Base-by-base conservation (phyloP, 2,797 vertebrate genomes). In the Peromyscus melanophrys region DNA sequence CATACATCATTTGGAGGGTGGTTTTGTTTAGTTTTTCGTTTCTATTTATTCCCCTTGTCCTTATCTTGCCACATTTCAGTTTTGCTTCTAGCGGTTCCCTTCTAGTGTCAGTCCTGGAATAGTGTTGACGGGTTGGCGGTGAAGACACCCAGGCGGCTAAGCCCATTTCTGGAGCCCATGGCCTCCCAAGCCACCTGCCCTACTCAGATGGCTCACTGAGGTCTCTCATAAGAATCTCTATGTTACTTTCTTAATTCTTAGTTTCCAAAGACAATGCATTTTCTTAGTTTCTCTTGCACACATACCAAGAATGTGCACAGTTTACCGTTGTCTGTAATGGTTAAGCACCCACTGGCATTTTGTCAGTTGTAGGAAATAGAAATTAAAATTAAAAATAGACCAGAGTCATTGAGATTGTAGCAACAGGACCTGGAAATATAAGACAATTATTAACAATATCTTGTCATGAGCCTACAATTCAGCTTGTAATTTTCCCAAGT, bases 161-260 rank as follows among this genome's bases (percentile, higher is more conserved):
- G 10, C 23, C 40, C 31, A 25, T 37, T 14, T 61, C 21, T 57
- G 55, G 43, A 46, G 9, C 9, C 0, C 7, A 2, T n/a, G 29
- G 6, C 2, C 1, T 84, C 10, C 16, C 4, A 43, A 0, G 2
- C 0, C 16, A 6, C 40, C 52, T 77, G 0, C n/a, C 12, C 5
- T 6, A 55, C 17, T 90, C 29, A 69, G 29, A 13, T 21, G 31
- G 0, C 43, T 92, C 29, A 6, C 75, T 49, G 55, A 87, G 25
- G 25, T 43, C 76, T 91, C 63, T 57, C 43, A 14, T 61, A 81
- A 78, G 7, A 31, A 69, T 63, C 4, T 73, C 34, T 49, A 23
- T 9, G 23, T 63, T 88, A 69, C 57, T 55, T 71, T 92, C 43
- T 61, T 46, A 95, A 84, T 91, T 59, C 25, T 34, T 84, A 76